Percentiles rank a stretch among this genome's conserved stretches.
Conservation (phyloP, 2,888 invertebrate genomes). For the Hyposoter dolosus region DNA sequence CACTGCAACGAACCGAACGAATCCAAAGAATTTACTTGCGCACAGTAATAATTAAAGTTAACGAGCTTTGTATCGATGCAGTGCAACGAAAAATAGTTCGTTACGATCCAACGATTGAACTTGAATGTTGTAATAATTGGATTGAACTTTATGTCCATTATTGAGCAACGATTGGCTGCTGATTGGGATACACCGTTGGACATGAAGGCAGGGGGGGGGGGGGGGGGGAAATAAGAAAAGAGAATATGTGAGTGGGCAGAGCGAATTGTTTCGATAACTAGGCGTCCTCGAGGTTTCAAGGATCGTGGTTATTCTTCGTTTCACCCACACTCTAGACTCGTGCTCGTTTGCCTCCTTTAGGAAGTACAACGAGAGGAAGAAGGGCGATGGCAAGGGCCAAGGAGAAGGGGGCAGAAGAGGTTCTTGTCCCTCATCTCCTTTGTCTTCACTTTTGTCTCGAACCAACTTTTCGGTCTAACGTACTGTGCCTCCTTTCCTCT, state of each 20-base stretch:
- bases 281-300: constrained; percentile 60
- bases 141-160: not conserved
- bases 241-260: constrained; percentile 2
- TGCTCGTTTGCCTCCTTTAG: constrained; percentile 28
- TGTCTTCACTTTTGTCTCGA: constrained; percentile 48
- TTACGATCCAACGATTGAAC: not conserved
- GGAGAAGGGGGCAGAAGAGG: not conserved
- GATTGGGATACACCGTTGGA: not conserved
- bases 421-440: constrained; percentile 47
- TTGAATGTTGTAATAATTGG: not conserved
- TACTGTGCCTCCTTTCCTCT: constrained; percentile 16
- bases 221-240: not conserved
- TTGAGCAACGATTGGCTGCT: not conserved
- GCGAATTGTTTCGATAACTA: constrained; percentile 64
- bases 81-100: too few species aligned
- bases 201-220: not conserved
- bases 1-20: too few species aligned
- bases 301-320: constrained; percentile 39
- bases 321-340: constrained; percentile 25
- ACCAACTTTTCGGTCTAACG: constrained; percentile 43
- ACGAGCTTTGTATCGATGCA: too few species aligned
- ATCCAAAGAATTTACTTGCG: too few species aligned
- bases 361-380: not conserved
- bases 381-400: not conserved
- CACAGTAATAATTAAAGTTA: too few species aligned